Evolutionary conservation across 1,140 invertebrate genomes (phyloP), one percentile per base, ranked within the genome.

Genomic region (Aphelinus atriplicis): DNA sequence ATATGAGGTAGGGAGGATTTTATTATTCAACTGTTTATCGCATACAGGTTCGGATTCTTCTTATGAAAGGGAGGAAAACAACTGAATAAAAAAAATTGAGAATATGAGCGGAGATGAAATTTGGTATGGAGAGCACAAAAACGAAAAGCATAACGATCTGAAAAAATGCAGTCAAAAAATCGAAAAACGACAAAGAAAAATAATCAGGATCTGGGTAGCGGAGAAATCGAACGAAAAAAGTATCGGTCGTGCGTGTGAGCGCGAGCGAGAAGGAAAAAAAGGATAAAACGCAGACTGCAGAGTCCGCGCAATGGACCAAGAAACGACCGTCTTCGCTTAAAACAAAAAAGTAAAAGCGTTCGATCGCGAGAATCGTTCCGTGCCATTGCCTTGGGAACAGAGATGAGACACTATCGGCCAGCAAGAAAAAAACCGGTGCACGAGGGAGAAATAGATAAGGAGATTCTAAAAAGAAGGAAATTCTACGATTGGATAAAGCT

Each of bases 401-500:
- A 71, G 68, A 65, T 65, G 63, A 65, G 48, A 65, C 48, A 48
- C 48, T 65, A n/a, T 3, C 56, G 7, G 56, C 3, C 9, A 7
- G 53, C 43, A 57, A 57, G 69, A 55, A 71, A 71, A 71, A 71
- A 63, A 71, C 56, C 47, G 60, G 50, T 56, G 61, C 51, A n/a
- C 47, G 57, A 71, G 58, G 53, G 42, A 67, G 45, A 43, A 56
- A 43, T 6, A 60, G 58, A 3, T 2, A 26, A 26, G 26, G 26
- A 26, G 26, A 26, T 26, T 26, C 26, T 26, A 26, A 26, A 26
- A 26, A 26, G 26, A 26, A 26, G 26, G 26, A 26, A 26, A 26
- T 26, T 26, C 26, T 26, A 26, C 26, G 26, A 26, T 26, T 26
- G 26, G 26, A 26, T 26, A 26, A 26, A 26, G 26, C 26, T 26